phyloP scores from a whole-genome alignment of 2,888 invertebrate species.

The Ephialtes manifestator region DNA sequence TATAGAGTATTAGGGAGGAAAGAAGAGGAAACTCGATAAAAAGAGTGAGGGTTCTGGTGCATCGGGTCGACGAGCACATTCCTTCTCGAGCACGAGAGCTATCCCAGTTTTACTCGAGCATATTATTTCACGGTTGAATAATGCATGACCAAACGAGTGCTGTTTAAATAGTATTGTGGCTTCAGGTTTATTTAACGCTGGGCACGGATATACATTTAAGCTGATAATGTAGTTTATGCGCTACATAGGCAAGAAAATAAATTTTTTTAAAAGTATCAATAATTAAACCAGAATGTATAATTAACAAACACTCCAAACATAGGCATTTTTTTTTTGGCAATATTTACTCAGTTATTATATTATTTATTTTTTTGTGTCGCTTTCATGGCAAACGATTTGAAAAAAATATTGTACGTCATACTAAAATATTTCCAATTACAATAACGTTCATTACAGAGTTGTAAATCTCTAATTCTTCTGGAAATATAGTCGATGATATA shows the following conservation, averaged over 20 bases:
- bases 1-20: slow-evolving; percentile 33
- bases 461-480: no score
- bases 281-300: neutral
- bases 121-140: slow-evolving; percentile 64
- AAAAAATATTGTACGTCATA: neutral
- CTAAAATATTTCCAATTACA: no score
- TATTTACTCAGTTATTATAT: neutral
- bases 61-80: slow-evolving; percentile 45
- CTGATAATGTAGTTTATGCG: slow-evolving; percentile 7
- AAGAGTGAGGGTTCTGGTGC: slow-evolving; percentile 39
- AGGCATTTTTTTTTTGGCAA: neutral
- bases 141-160: slow-evolving; percentile 53
- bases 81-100: slow-evolving; percentile 22
- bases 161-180: slow-evolving; percentile 52
- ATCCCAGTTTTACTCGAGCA: slow-evolving; percentile 54
- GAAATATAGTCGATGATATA: no score
- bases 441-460: no score
- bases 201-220: slow-evolving; percentile 23
- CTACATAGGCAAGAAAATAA: neutral
- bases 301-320: neutral
- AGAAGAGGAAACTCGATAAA: slow-evolving; percentile 51
- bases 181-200: slow-evolving; percentile 37
- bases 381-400: neutral
- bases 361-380: no score
- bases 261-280: neutral